Evolutionary conservation across 2,888 invertebrate genomes (phyloP), one percentile per base, ranked within the genome.

Genomic region (Clitarchus hookeri): DNA sequence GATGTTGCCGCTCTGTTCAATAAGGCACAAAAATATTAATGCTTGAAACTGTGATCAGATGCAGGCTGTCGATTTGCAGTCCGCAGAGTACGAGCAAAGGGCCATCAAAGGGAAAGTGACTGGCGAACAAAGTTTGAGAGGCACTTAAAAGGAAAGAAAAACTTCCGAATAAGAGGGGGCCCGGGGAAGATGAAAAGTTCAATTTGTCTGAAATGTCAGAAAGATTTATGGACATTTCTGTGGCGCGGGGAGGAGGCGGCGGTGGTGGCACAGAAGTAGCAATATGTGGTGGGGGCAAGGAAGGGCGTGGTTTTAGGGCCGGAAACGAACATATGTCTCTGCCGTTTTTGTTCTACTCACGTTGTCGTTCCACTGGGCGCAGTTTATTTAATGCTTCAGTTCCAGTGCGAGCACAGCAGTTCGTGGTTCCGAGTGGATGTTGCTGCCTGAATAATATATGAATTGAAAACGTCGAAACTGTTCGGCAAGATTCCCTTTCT

Each of bases 121-220:
- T 65, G 65, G 65, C n/a, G 65, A 65, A 65, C 65, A 23, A 65
- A 65, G 65, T 65, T 65, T 65, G 65, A 65, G 65, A 65, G 65
- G 23, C 65, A 65, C 65, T 65, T 65, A 65, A 65, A 65, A 0
- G 19, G 65, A 65, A 65, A 65, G 65, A 65, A 65, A 65, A 65
- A 65, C 65, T 65, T 65, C 65, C 65, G 65, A 12, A 65, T 65
- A 65, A 65, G 23, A 65, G n/a, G 53, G 53, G 19, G 23, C 6
- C 6, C 48, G 65, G 23, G 65, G 65, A 65, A 65, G 65, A 65
- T n/a, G 65, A n/a, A 65, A 65, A 65, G 65, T 65, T 65, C 65
- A 65, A 65, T 65, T 65, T 65, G 65, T 65, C 65, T 65, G 65
- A n/a, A 65, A 65, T 65, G 65, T 65, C 65, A 65, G 65, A 65